Percentiles rank a stretch among this genome's conserved stretches.
Conservation (phyloP, 2,888 invertebrate genomes). For the Anodontia alba region DNA sequence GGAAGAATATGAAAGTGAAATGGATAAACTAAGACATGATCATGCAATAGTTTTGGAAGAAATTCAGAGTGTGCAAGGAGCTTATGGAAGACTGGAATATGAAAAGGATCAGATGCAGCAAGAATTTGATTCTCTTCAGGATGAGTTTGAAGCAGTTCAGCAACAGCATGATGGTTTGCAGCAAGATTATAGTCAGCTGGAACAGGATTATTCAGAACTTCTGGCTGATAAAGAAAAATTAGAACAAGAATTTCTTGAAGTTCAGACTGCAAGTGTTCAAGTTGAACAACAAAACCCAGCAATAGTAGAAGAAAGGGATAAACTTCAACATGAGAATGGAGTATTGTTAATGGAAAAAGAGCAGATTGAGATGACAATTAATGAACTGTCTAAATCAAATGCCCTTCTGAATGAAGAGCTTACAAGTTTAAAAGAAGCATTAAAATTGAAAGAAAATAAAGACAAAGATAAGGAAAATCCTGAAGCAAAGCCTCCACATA, state of each 20-base stretch:
- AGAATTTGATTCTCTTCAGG: slow-evolving; percentile 71
- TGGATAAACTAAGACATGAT: slow-evolving; percentile 70
- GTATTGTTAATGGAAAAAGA: slow-evolving; percentile 71
- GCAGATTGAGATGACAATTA: slow-evolving; percentile 73
- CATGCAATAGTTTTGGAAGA: slow-evolving; percentile 78
- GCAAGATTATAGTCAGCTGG: slow-evolving; percentile 76
- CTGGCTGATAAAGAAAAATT: slow-evolving; percentile 76
- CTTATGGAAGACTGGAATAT: slow-evolving; percentile 50
- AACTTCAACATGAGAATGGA: slow-evolving; percentile 69
- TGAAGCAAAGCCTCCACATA: neutral
- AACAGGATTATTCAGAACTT: slow-evolving; percentile 76
- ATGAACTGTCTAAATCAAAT: slow-evolving; percentile 71
- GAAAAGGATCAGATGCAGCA: slow-evolving; percentile 67
- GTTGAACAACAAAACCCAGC: slow-evolving; percentile 65
- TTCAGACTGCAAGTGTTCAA: slow-evolving; percentile 63
- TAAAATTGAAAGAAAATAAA: slow-evolving; percentile 41
- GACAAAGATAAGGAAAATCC: slow-evolving; percentile 27
- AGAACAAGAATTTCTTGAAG: slow-evolving; percentile 71
- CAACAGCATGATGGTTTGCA: slow-evolving; percentile 75
- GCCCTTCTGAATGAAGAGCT: slow-evolving; percentile 70
- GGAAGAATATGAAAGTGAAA: slow-evolving; percentile 65
- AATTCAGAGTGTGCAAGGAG: slow-evolving; percentile 74
- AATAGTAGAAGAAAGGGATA: slow-evolving; percentile 58
- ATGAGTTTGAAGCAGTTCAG: slow-evolving; percentile 73
- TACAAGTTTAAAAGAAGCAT: slow-evolving; percentile 42